Evolutionary conservation across 2,113 vertebrate species (phyloP), one percentile per base, ranked within the genome.

Genomic region (Paracanthobrama guichenoti): DNA sequence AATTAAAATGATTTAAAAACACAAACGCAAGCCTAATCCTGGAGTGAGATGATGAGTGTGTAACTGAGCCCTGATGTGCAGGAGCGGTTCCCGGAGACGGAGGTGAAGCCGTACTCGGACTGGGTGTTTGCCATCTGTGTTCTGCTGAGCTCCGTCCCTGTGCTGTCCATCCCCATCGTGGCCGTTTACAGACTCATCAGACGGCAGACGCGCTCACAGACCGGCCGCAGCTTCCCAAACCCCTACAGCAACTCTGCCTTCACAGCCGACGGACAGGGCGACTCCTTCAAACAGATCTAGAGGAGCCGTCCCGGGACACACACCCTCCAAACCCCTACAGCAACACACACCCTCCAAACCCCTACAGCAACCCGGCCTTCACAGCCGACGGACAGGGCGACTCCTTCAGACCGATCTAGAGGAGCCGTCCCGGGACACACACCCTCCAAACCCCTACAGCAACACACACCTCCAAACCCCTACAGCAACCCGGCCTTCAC

Each of bases 121-220:
- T 98, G 96, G 96, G 95, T 96, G 28, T 93, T 91, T 72, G 89
- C 87, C 64, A 88, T 92, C 55, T 96, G 96, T 42, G 62, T 92
- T 73, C 82, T 96, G 18, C 85, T 99, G 83, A 90, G 88, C 42
- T 16, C 79, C 4, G 2, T 96, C 10, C 96, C 97, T 0, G 86
- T 93, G 0, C 0, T 95, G 8, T 92, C 93, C 10, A 88, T 98
- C 75, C 96, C 95, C 1, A 35, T 87, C 3, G 92, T 93, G 14
- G 95, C 95, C 0, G 26, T 97, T 0, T 86, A 87, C 59, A 74
- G 1, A 60, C 69, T 86, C 3, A 71, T 62, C 8, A 6, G 16
- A 14, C 71, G 14, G 67, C 11, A 35, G 10, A 78, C 79, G 1
- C 11, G 6, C 1, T 0, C 0, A 0, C 50, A 35, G 4, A 20